Evolutionary conservation across 2,888 invertebrate genomes (phyloP).

Genomic region (Ochropleura leucogaster): DNA sequence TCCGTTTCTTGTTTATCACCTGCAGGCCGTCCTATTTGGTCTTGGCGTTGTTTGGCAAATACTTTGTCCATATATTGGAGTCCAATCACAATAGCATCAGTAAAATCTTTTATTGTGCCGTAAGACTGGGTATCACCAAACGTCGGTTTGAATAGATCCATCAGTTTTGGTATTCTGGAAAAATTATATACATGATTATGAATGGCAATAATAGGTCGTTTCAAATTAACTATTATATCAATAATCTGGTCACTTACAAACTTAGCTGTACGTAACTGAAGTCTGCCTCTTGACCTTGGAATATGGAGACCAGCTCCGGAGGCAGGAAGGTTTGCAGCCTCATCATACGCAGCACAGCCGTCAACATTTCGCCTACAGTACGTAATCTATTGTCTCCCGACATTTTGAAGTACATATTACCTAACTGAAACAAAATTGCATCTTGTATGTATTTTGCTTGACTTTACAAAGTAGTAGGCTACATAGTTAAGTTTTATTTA

Average conservation of each 20-base stretch:
- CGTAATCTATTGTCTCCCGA: slow-evolving; percentile 85
- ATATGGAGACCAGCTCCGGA: slow-evolving; percentile 78
- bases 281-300: slow-evolving; percentile 73
- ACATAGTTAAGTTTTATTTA: neutral
- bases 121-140: slow-evolving; percentile 83
- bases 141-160: slow-evolving; percentile 82
- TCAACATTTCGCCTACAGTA: slow-evolving; percentile 82
- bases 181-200: slow-evolving; percentile 11
- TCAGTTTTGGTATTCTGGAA: slow-evolving; percentile 81
- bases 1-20: slow-evolving; percentile 20
- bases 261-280: slow-evolving; percentile 83
- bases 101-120: slow-evolving; percentile 75
- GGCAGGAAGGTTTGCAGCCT: slow-evolving; percentile 86
- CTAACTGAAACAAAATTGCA: slow-evolving; percentile 75
- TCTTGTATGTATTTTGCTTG: neutral
- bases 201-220: neutral
- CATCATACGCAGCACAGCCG: slow-evolving; percentile 84
- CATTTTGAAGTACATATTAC: slow-evolving; percentile 87
- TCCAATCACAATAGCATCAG: slow-evolving; percentile 74
- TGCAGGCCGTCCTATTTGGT: slow-evolving; percentile 30
- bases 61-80: slow-evolving; percentile 79
- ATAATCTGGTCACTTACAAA: slow-evolving; percentile 76
- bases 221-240: neutral
- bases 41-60: slow-evolving; percentile 64
- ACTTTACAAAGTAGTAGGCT: neutral